Conservation (phyloP, 2,888 invertebrate species). For the Chymomyza caudatula region DNA sequence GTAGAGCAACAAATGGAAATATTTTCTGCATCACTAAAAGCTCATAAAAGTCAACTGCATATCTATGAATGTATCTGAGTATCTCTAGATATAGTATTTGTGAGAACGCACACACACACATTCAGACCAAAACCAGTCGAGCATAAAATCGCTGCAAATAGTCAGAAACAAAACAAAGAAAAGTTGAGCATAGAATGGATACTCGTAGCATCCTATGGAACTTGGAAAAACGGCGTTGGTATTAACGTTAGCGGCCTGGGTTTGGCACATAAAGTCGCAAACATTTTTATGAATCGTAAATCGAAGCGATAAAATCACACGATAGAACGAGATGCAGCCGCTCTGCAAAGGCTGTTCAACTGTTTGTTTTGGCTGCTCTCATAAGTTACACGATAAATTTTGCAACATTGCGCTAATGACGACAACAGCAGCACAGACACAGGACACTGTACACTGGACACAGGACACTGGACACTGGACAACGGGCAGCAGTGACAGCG, state of each 20-base stretch:
- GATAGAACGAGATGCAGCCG: slow-evolving; percentile 36
- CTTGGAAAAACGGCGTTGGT: slow-evolving; percentile 22
- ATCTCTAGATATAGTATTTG: neutral
- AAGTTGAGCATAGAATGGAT: slow-evolving; percentile 1
- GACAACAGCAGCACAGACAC: slow-evolving; percentile 32
- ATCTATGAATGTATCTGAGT: slow-evolving; percentile 3
- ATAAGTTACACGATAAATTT: slow-evolving; percentile 71
- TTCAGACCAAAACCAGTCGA: slow-evolving; percentile 27
- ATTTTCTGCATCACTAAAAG: slow-evolving; percentile 68
- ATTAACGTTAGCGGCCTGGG: slow-evolving; percentile 1
- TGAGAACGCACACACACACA: neutral
- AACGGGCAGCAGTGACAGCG: slow-evolving; percentile 3
- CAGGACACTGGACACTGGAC: neutral
- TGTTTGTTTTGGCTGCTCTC: slow-evolving; percentile 33
- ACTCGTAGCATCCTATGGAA: slow-evolving; percentile 6
- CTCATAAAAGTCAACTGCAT: slow-evolving; percentile 59
- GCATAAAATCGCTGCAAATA: slow-evolving; percentile 59
- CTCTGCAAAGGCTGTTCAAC: slow-evolving; percentile 18
- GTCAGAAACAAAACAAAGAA: slow-evolving; percentile 10
- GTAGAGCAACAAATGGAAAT: slow-evolving; percentile 40
- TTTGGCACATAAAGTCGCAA: slow-evolving; percentile 51
- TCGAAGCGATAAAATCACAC: slow-evolving; percentile 71
- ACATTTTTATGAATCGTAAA: slow-evolving; percentile 73
- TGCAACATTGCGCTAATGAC: slow-evolving; percentile 73
- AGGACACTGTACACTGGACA: too few species aligned